phyloP scores from a whole-genome alignment of 64 coral and sea anemone species.

The Montipora sp. region DNA sequence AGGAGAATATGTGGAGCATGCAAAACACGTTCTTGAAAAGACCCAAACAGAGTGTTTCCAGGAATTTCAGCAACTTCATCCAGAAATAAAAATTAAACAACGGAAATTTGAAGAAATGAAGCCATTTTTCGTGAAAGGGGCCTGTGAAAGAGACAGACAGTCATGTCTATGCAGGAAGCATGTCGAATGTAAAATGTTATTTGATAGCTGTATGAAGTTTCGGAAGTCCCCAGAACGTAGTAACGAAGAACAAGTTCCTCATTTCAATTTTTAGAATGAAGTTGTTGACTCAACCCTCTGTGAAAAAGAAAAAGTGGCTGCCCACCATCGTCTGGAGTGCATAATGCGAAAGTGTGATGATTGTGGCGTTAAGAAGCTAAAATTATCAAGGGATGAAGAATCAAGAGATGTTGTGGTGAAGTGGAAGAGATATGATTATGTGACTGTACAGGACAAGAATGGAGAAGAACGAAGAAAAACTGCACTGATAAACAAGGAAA shows the following conservation, averaged over 20 bases:
- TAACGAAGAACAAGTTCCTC: constrained; percentile 8
- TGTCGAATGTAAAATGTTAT: constrained; percentile 69
- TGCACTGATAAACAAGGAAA: constrained; percentile 60
- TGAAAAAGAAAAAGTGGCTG: constrained; percentile 28
- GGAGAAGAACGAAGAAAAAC: constrained; percentile 55
- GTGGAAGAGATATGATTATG: constrained; percentile 59
- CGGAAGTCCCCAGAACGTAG: constrained; percentile 18
- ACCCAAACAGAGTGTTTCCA: constrained; percentile 64
- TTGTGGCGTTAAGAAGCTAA: constrained; percentile 56
- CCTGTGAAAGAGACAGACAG: constrained; percentile 69
- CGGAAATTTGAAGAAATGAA: constrained; percentile 68
- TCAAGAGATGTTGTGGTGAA: constrained; percentile 33
- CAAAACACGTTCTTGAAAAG: constrained; percentile 65
- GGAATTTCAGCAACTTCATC: constrained; percentile 75
- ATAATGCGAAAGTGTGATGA: constrained; percentile 55
- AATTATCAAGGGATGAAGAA: constrained; percentile 31
- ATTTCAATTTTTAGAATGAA: constrained; percentile 62
- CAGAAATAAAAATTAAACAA: constrained; percentile 77
- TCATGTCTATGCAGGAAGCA: constrained; percentile 76
- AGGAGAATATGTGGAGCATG: constrained; percentile 59
- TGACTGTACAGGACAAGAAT: constrained; percentile 65
- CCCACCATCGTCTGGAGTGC: constrained; percentile 12
- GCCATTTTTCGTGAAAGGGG: constrained; percentile 66
- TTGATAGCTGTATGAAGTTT: constrained; percentile 75
- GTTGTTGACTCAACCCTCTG: constrained; percentile 62